Evolutionary conservation across 1,140 invertebrate genomes (phyloP), one percentile per base, ranked within the genome.

Genomic region (Venturia canescens): DNA sequence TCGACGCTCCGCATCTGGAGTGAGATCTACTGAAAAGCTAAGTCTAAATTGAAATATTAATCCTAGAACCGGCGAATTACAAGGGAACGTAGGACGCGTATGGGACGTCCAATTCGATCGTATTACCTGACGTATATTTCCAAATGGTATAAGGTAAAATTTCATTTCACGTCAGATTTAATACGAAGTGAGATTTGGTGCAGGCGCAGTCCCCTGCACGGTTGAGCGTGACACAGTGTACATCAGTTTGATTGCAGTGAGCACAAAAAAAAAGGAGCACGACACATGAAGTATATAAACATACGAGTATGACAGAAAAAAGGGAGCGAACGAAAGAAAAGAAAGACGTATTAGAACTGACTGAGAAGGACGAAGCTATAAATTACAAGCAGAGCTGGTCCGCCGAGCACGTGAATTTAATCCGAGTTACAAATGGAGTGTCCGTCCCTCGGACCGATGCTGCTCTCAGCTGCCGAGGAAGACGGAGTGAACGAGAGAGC

Each of bases 361-460:
- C 34, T 71, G 78, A 71, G 66, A 79, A 79, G 70, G 69, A 79
- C 78, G 69, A 79, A 71, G 53, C 78, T 69, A 79, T 79, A 79
- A 79, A 79, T 79, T 79, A 79, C 66, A 26, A 71, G 66, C 18
- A 53, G 66, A 74, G 71, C 48, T 53, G 71, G 71, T 74, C 18
- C 18, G 71, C 11, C 31, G 44, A 44, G 31, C 71, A 74, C 71
- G 66, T 69, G 78, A 79, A 79, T 79, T 79, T 79, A 79, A 79
- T 79, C 78, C 78, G 78, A 79, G 78, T 70, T 79, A 79, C 78
- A 79, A 79, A 79, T 79, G 78, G 69, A 79, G 78, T 79, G 78
- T 79, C 78, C 78, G 67, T 79, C 53, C 34, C 71, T 53, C 71
- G 15, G 71, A 74, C 44, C 71, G 71, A 74, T 74, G 71, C 48